Conservation (phyloP, 1,140 invertebrate genomes). For the Drosophila miranda region DNA sequence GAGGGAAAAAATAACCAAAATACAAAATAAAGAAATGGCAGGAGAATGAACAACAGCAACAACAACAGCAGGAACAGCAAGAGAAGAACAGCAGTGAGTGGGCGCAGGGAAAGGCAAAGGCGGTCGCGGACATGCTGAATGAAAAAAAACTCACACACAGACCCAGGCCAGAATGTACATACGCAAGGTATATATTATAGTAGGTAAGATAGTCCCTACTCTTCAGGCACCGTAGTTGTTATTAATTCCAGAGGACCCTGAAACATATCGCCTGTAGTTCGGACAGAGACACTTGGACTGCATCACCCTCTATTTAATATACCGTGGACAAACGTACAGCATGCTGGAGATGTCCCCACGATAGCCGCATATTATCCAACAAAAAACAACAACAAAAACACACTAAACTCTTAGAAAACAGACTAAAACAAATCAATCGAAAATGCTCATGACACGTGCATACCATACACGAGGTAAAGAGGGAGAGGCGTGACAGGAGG, state of each 20-base stretch:
- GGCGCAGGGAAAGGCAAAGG: constrained; percentile 9
- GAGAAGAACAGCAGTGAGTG: neutral
- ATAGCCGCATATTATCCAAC: neutral
- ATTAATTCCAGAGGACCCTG: no score
- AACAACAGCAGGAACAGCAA: constrained; percentile 37
- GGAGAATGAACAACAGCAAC: constrained; percentile 47
- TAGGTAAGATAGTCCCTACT: no score
- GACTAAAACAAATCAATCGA: constrained; percentile 2
- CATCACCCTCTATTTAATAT: no score
- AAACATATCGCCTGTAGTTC: no score
- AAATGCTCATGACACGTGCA: constrained; percentile 26
- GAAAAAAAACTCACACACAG: constrained; percentile 35
- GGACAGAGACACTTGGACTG: no score
- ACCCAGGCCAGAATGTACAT: neutral
- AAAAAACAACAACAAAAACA: neutral
- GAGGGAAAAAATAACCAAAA: constrained; percentile 42
- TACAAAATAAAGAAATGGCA: constrained; percentile 55
- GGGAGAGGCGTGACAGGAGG: neutral
- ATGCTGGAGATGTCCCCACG: no score
- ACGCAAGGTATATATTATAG: neutral
- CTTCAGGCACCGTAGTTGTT: no score
- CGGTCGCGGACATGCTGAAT: constrained; percentile 57
- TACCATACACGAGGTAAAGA: constrained; percentile 1
- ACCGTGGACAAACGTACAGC: no score
- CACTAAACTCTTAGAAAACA: neutral